phyloP scores from a whole-genome alignment of 2,888 invertebrate genomes.

The Epinotia bilunana region DNA sequence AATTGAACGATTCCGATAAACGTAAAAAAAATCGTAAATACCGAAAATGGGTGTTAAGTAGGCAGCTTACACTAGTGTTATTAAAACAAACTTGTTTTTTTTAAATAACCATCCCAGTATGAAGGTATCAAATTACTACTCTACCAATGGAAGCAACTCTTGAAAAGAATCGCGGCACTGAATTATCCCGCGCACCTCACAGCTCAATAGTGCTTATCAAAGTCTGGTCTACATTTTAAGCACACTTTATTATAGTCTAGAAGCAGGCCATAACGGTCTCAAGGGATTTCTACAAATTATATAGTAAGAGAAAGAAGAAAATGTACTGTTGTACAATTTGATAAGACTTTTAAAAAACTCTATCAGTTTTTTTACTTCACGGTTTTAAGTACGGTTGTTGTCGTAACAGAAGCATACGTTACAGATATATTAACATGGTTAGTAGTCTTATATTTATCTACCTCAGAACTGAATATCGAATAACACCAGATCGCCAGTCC shows the following conservation, averaged over 20 bases:
- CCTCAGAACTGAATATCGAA: no score
- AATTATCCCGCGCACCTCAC: conserved; percentile 24
- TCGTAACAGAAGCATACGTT: no score
- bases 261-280: conserved; percentile 42
- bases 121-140: background rate
- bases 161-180: conserved; percentile 28
- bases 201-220: conserved; percentile 35
- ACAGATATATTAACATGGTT: no score
- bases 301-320: conserved; percentile 16
- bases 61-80: no score
- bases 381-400: no score
- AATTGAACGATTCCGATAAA: background rate
- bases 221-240: conserved; percentile 22
- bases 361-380: no score
- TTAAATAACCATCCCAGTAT: no score
- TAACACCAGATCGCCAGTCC: no score
- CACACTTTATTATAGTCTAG: conserved; percentile 42
- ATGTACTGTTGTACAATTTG: background rate
- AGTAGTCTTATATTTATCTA: no score
- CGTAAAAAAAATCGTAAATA: background rate
- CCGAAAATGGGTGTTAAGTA: no score
- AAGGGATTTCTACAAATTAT: conserved; percentile 44
- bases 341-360: background rate
- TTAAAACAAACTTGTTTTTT: no score
- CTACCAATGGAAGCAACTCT: conserved; percentile 6